Evolutionary conservation across 2,113 vertebrate species (phyloP).

Genomic region (Calidris pugnax): DNA sequence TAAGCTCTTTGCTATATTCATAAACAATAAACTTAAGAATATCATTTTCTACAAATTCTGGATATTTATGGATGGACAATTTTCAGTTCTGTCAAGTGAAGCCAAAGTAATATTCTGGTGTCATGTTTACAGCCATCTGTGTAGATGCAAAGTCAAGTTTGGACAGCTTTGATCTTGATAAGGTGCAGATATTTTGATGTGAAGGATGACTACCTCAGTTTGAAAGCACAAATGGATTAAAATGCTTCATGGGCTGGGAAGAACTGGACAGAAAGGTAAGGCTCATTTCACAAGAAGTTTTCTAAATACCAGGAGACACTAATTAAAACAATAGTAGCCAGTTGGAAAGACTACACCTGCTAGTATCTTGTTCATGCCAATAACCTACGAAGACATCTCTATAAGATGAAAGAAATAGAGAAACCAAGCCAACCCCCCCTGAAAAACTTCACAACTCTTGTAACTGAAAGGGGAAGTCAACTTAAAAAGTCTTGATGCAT

Average conservation of each 20-base stretch:
- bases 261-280: background rate
- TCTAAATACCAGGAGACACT: background rate
- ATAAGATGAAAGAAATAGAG: background rate
- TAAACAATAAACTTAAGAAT: slow-evolving; percentile 62
- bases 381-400: background rate
- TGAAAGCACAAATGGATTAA: slow-evolving; percentile 56
- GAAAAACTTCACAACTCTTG: background rate
- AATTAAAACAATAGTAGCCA: background rate
- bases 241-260: background rate
- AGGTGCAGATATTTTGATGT: slow-evolving; percentile 66
- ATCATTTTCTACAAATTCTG: slow-evolving; percentile 60
- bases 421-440: rapidly evolving
- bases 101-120: slow-evolving; percentile 59
- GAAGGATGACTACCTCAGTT: slow-evolving; percentile 36
- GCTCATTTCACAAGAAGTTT: slow-evolving; percentile 2
- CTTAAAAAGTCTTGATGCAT: background rate
- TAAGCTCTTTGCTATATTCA: slow-evolving; percentile 54
- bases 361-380: background rate
- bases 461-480: background rate
- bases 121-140: slow-evolving; percentile 68
- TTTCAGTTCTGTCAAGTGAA: slow-evolving; percentile 74
- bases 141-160: slow-evolving; percentile 67
- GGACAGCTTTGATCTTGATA: slow-evolving; percentile 71
- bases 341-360: background rate
- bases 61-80: slow-evolving; percentile 64